Conservation (phyloP, 2,113 vertebrate species). For the Camelus dromedarius region DNA sequence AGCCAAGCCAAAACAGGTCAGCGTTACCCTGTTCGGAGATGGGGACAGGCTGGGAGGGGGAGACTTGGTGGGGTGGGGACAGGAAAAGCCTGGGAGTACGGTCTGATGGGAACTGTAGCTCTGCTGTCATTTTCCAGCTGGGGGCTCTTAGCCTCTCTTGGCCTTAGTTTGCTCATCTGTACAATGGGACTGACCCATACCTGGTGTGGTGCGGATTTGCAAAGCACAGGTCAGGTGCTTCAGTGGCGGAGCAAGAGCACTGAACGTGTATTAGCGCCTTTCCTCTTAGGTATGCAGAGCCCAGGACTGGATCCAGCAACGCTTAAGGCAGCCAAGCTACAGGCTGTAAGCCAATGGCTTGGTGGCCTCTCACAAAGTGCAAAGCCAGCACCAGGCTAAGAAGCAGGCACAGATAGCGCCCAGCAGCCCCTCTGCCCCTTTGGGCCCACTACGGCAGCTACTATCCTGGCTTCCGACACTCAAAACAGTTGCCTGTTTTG, state of each 20-base stretch:
- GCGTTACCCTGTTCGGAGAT: background rate
- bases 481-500: background rate
- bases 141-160: background rate
- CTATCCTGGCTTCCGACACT: background rate
- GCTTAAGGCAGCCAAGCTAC: background rate
- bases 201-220: background rate
- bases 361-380: background rate
- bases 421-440: background rate
- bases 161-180: background rate
- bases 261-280: rapidly evolving
- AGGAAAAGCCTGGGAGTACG: background rate
- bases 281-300: background rate
- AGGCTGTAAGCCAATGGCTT: rapidly evolving
- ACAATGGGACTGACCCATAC: background rate
- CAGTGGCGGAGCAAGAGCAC: background rate
- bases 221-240: too few species aligned
- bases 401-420: background rate
- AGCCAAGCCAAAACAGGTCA: slow-evolving; percentile 50
- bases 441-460: background rate
- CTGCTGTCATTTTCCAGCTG: background rate
- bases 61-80: too few species aligned
- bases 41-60: background rate
- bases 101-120: background rate
- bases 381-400: background rate
- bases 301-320: background rate